phyloP scores from a whole-genome alignment of 2,888 invertebrate species.

The Sympetrum striolatum region DNA sequence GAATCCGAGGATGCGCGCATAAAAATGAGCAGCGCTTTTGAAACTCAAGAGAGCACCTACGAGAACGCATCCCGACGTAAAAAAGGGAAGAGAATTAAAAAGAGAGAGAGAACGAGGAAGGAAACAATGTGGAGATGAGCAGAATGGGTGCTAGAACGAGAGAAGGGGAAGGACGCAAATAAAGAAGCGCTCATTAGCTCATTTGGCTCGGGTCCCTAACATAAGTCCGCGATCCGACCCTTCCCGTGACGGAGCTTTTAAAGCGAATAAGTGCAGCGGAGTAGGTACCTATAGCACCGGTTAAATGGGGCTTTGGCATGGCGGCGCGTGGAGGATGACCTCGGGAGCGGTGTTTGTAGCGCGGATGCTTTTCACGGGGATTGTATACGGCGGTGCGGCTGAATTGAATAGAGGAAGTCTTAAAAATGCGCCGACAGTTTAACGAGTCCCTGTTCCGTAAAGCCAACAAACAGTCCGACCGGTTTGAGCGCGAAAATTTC shows the following conservation, averaged over 20 bases:
- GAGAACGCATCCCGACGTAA: not conserved
- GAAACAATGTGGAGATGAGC: not conserved
- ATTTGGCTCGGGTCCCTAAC: not conserved
- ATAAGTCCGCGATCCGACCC: not conserved
- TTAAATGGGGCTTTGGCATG: not conserved
- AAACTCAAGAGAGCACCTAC: not conserved
- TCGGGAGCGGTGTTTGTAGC: not conserved
- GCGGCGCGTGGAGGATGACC: not conserved
- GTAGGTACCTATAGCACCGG: not conserved
- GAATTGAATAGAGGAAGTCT: not conserved
- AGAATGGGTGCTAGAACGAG: not conserved
- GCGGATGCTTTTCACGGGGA: not conserved
- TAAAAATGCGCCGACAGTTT: not conserved
- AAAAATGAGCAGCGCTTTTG: too few relatives aligned
- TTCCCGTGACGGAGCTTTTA: not conserved
- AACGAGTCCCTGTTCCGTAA: not conserved
- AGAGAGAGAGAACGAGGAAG: not conserved
- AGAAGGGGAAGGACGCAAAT: not conserved
- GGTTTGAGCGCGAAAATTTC: not conserved
- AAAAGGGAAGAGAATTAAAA: not conserved
- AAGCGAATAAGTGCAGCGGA: not conserved
- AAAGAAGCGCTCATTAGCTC: not conserved
- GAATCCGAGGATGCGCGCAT: too few relatives aligned
- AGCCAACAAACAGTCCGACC: not conserved
- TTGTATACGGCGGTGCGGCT: not conserved